Base-by-base conservation (phyloP, 2,888 invertebrate species). In the Steinernema carpocapsae region DNA sequence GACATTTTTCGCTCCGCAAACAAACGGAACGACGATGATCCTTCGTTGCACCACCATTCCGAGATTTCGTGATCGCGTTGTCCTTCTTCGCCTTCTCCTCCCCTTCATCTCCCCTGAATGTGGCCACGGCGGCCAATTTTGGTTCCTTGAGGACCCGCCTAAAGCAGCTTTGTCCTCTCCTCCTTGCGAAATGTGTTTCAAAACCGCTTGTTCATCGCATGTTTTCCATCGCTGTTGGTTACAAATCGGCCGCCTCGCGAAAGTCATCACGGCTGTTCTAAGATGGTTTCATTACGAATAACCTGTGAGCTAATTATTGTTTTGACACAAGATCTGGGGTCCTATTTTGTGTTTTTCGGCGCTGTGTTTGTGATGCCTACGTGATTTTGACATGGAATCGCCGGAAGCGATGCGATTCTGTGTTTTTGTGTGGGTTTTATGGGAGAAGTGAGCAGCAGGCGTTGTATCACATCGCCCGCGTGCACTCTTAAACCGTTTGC, bases 401-500 rank as follows among this genome's bases (percentile, higher is more conserved):
- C 37, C 37, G 3, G 37, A 37, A 37, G 37, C 37, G 37, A 37
- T 37, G 37, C 37, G 37, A 37, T 37, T 37, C 37, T 37, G 37
- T 37, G 37, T 10, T 37, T 37, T 37, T 37, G 10, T 37, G 37
- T 37, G 37, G 37, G 37, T 37, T 37, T 37, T 37, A 37, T 37
- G 37, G 37, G 37, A 37, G 37, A 37, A 37, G 4, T 48, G 17
- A 48, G n/a, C 29, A 32, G 32, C 64, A 17, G 1, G 32, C 7
- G 29, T 64, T 22, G 64, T 64, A 64, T 64, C 64, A 64, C 17
- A 64, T 64, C 64, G 64, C 14, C 32, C 32, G 6, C 64, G 32
- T 64, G 64, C 64, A 32, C 32, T 64, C 64, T 64, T 64, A 64
- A 64, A 64, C 64, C 64, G 19, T 64, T 64, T 32, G 32, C 29